Percentiles rank a stretch among this genome's conserved stretches.
Evolutionary conservation across 2,797 vertebrate genomes (phyloP).

Genomic region (Melopsittacus undulatus): DNA sequence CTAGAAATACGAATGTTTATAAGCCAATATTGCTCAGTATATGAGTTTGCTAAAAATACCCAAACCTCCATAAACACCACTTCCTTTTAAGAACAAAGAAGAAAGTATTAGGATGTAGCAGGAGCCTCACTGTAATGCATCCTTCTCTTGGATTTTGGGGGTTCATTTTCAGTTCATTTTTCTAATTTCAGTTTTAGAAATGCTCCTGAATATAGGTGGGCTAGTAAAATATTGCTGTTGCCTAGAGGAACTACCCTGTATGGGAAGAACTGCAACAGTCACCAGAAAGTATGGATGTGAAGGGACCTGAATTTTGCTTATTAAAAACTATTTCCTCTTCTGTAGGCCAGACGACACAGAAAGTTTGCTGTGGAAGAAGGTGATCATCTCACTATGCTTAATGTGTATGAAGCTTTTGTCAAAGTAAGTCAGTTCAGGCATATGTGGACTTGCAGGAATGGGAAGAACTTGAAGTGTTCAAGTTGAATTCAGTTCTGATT

Average conservation of each 20-base stretch:
- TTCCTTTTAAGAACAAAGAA: neutral
- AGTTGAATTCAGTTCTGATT: neutral
- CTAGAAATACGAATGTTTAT: neutral
- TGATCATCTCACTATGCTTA: constrained; percentile 98
- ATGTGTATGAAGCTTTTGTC: constrained; percentile 96
- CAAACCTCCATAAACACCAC: neutral
- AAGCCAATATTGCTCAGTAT: neutral
- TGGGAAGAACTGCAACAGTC: neutral
- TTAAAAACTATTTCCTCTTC: neutral
- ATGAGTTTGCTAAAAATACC: neutral
- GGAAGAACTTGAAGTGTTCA: neutral
- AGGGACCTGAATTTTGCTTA: neutral
- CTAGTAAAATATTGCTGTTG: neutral
- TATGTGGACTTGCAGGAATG: neutral
- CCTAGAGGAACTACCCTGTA: neutral
- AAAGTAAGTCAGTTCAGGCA: constrained; percentile 81
- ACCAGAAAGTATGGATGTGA: neutral
- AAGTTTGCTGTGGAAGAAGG: constrained; percentile 98
- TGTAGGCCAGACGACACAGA: constrained; percentile 90
- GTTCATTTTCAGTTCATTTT: neutral
- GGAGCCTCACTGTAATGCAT: neutral
- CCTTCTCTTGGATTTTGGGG: neutral
- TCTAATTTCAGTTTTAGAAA: neutral
- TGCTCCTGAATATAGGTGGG: neutral
- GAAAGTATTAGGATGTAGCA: neutral